Conservation (phyloP, 2,113 vertebrate genomes). For the Brienomyrus longianalis region DNA sequence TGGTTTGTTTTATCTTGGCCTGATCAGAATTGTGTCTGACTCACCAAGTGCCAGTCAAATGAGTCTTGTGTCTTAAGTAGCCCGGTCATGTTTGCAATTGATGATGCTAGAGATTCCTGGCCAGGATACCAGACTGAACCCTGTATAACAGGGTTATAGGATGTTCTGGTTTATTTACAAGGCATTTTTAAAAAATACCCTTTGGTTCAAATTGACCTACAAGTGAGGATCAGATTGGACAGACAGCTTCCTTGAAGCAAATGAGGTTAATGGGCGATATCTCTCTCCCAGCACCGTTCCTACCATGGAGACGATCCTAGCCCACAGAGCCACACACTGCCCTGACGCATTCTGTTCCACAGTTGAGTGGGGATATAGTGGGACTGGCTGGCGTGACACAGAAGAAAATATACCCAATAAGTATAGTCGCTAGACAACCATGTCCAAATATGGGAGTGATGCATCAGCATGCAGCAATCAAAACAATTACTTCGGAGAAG, state of each 20-base stretch:
- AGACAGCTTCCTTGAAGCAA: background rate
- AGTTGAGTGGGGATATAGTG: background rate
- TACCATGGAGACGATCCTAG: background rate
- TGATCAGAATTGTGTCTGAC: background rate
- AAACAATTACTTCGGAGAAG: background rate
- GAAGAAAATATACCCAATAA: background rate
- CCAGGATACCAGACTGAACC: background rate
- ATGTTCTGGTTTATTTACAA: background rate
- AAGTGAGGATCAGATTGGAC: background rate
- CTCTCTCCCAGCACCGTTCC: background rate
- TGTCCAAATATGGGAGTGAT: background rate
- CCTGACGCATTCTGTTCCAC: background rate
- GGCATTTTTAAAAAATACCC: background rate
- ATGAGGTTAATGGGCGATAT: background rate
- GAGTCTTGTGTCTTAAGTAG: background rate
- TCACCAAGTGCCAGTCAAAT: background rate
- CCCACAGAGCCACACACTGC: background rate
- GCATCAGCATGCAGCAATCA: background rate
- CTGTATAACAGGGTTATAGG: background rate
- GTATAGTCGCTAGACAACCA: background rate
- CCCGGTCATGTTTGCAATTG: background rate
- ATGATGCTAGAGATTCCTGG: background rate
- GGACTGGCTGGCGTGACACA: background rate
- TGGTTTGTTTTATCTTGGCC: background rate
- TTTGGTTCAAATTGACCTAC: background rate